Conservation (phyloP, 2,888 invertebrate species). For the Prosapia bicincta region DNA sequence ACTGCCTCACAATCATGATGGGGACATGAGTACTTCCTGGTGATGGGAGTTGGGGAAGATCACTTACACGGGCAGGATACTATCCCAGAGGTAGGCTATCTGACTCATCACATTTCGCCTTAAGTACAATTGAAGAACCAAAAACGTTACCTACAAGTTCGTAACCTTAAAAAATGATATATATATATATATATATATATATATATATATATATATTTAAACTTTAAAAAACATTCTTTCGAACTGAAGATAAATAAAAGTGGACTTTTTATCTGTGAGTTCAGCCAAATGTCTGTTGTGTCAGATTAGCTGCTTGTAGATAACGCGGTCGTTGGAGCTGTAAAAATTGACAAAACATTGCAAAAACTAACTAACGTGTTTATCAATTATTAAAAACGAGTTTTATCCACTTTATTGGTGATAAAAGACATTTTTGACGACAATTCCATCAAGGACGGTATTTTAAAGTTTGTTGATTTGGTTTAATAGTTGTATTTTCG, state of each 20-base stretch:
- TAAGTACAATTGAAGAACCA: no score
- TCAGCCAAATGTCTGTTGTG: background rate
- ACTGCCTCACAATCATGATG: no score
- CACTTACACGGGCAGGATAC: no score
- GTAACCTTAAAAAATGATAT: no score
- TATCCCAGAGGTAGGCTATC: no score
- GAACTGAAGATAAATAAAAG: background rate
- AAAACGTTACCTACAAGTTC: no score
- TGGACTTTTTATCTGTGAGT: background rate
- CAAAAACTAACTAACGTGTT: background rate
- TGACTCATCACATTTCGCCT: no score
- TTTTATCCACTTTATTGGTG: background rate
- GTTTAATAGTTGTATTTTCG: background rate
- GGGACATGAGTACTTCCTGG: no score
- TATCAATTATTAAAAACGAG: background rate
- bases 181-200: no score
- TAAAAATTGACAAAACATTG: background rate
- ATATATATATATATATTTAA: no score
- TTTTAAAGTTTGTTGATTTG: background rate
- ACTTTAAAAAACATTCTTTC: background rate
- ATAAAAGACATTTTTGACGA: background rate
- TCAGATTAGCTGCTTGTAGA: background rate
- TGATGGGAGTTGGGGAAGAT: no score
- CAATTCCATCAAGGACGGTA: background rate
- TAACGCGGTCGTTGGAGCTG: background rate